Base-by-base conservation (phyloP, 2,888 invertebrate genomes). In the Ptychoptera albimana region DNA sequence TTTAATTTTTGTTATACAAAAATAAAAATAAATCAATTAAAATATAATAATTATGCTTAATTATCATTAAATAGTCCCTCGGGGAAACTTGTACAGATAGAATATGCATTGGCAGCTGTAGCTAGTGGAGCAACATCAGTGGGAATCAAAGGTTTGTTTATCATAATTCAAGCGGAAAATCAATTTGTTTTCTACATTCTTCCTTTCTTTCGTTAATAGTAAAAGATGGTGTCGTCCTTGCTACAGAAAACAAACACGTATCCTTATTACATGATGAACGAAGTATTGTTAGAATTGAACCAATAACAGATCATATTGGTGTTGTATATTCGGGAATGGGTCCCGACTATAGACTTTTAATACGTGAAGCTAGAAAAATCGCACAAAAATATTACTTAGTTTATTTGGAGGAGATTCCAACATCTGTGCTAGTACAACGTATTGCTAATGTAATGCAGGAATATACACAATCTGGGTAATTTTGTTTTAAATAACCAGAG, bases 381-480 rank as follows among this genome's bases (percentile, higher is more conserved):
- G 94, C 96, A 0, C 93, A 94, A 66, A 85, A 91, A 62, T 98
- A 98, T 63, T 81, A 72, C 55, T 68, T 94, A 48, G 80, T 83
- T 53, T 97, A 97, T 63, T 81, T 84, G 48, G 94, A 97, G 65
- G 83, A 87, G 0, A 98, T 99, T 55, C 96, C 98, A 0, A 96
- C 96, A 0, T 82, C 88, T 0, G 96, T 97, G 64, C 71, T 98
- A 12, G 98, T 98, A 39, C 93, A 96, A 64, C 72, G 89, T 50
- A 84, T 98, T 2, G 97, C 98, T 15, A 85, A 87, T 45, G 84
- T 98, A 23, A 98, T 99, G 97, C 98, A 98, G 66, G 98, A 98
- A 64, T 99, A 96, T 61, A 99, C 98, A 8, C 98, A 98, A 63
- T 93, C 94, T 2, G 97, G 96, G 63, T 63, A 55, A 47, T 47